phyloP scores from a whole-genome alignment of 2,888 invertebrate species.

The Caenorhabditis uteleia region DNA sequence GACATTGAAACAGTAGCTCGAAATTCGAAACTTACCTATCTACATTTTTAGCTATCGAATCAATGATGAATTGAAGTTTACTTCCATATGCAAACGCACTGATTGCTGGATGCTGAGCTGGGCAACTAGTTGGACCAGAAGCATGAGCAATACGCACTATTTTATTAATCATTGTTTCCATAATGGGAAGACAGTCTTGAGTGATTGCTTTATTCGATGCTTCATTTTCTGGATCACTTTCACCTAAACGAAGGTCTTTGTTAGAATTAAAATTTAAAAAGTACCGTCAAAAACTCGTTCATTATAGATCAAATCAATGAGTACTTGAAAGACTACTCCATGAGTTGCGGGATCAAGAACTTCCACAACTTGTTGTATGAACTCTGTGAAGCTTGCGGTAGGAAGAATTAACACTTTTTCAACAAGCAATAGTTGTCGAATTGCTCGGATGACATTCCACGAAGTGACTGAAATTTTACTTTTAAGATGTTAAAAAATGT shows the following conservation, averaged over 20 bases:
- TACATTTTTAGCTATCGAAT: constrained; percentile 7
- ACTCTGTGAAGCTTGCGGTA: constrained; percentile 20
- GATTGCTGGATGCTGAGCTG: constrained; percentile 30
- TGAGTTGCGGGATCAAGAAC: constrained; percentile 31
- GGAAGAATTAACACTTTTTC: constrained; percentile 36
- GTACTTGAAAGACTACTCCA: constrained; percentile 31
- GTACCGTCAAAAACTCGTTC: constrained; percentile 13
- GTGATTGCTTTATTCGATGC: not conserved
- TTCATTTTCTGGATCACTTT: constrained; percentile 6
- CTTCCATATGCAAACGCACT: constrained; percentile 24
- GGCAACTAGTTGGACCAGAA: constrained; percentile 2
- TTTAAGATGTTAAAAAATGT: not conserved
- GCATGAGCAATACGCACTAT: constrained; percentile 21
- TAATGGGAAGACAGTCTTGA: constrained; percentile 8
- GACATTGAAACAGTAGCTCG: not conserved
- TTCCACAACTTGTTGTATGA: constrained; percentile 26
- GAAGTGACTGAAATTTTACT: constrained; percentile 36
- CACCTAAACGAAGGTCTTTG: constrained; percentile 6
- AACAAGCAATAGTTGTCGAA: constrained; percentile 32
- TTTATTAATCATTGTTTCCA: constrained; percentile 18
- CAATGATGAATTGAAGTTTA: constrained; percentile 40
- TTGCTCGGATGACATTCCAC: constrained; percentile 40
- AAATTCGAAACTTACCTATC: constrained; percentile 12
- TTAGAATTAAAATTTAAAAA: not conserved
- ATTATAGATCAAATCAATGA: constrained; percentile 28